phyloP scores from a whole-genome alignment of 2,113 vertebrate species.

The Embiotoca jacksoni region DNA sequence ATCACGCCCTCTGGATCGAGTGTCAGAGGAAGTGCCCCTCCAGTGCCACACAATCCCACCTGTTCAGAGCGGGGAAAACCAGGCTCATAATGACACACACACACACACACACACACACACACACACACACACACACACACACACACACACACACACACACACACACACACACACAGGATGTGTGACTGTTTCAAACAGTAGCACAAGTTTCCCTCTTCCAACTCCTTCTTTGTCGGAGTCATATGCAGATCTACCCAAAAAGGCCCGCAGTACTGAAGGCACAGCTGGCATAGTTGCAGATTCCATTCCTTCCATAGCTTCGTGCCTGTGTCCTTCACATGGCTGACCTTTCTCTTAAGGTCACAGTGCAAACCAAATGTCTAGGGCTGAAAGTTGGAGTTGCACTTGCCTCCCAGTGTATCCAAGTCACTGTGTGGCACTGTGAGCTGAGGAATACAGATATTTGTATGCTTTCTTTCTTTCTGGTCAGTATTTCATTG shows the following conservation, averaged over 20 bases:
- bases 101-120: conserved; percentile 8
- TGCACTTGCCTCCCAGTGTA: neutral
- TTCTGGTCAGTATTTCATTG: neutral
- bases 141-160: too few relatives aligned
- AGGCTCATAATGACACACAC: conserved; percentile 2
- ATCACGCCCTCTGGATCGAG: neutral
- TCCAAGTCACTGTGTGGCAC: neutral
- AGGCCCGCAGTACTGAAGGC: conserved; percentile 21
- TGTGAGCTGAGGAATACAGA: conserved; percentile 2
- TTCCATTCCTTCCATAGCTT: conserved; percentile 55
- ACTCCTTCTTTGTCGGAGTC: conserved; percentile 20
- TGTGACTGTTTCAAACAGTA: conserved; percentile 35
- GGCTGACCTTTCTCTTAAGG: conserved; percentile 51
- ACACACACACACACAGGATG: conserved; percentile 1
- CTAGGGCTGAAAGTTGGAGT: conserved; percentile 4
- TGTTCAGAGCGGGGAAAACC: conserved; percentile 27
- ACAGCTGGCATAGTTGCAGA: conserved; percentile 59
- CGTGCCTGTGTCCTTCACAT: conserved; percentile 26
- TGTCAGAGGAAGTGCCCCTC: conserved; percentile 24
- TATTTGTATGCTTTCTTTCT: conserved; percentile 3
- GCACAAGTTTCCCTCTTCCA: conserved; percentile 10
- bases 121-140: too few relatives aligned
- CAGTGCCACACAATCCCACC: conserved; percentile 32
- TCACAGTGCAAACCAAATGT: conserved; percentile 44
- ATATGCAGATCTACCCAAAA: conserved; percentile 34